These are phyloP conservation scores for Helogale parvula DNA, from an alignment of 2,113 vertebrate species.

Conservation along the genomic window DNA sequence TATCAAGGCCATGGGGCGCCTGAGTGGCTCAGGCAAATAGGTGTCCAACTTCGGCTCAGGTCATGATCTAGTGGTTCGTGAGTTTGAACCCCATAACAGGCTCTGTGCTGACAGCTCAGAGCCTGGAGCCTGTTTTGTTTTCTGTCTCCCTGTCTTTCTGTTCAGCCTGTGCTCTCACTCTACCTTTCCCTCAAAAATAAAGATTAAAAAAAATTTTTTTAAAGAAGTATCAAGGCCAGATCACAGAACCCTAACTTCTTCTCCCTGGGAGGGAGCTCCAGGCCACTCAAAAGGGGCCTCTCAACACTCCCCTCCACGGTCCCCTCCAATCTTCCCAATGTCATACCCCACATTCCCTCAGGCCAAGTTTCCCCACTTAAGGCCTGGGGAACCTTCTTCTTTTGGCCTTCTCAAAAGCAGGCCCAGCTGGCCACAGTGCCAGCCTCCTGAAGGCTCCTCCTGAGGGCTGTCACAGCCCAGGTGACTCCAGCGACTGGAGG, in stretches of 20 bases:
- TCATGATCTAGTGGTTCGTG: too few relatives aligned
- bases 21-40: too few relatives aligned
- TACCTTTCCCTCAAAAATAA: too few relatives aligned
- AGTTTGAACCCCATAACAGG: too few relatives aligned
- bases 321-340: neutral
- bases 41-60: too few relatives aligned
- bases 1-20: neutral
- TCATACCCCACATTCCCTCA: neutral
- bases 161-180: too few relatives aligned
- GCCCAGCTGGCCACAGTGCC: neutral
- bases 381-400: neutral
- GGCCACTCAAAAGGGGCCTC: neutral
- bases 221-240: neutral
- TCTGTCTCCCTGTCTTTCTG: too few relatives aligned
- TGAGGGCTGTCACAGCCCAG: neutral
- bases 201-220: too few relatives aligned
- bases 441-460: neutral
- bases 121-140: too few relatives aligned
- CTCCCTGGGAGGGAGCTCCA: neutral
- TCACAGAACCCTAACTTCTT: neutral
- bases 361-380: neutral
- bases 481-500: neutral
- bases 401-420: neutral
- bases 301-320: neutral
- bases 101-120: too few relatives aligned